Base-by-base conservation (phyloP, 2,797 vertebrate genomes). In the Artibeus jamaicensis region DNA sequence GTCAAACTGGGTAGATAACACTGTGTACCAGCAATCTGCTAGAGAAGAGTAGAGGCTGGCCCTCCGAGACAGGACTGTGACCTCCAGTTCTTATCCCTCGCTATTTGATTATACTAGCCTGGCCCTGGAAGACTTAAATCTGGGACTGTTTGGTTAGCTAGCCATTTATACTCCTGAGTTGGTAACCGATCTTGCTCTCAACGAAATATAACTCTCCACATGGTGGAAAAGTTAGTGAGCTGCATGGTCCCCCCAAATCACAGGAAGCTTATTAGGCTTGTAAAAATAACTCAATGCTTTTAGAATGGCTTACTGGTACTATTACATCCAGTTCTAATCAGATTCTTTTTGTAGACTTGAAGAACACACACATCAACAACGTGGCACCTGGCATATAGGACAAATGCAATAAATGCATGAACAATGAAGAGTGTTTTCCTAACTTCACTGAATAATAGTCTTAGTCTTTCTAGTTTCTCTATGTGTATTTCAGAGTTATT, bases 291-390 rank as follows among this genome's bases (percentile, higher is more conserved):
- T 84, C 48, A 50, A 50, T 8, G 19, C 18, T 96, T 91, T 74
- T 6, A 59, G 67, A 78, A 87, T 67, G 50, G 79, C 42, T 62
- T 74, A 22, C 26, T 57, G 39, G 42, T 78, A 81, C 42, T 39
- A 82, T 86, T 79, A 86, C 44, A 82, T 29, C 48, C 70, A 68
- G 68, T 93, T 89, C 83, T 93, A 89, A 94, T 86, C 68, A 88
- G 65, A 89, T 67, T n/a, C 15, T 86, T 95, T 34, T 55, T 34
- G 3, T 44, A 93, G 18, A 74, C 21, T 12, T 91, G 76, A 91
- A 86, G 55, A 89, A 86, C 9, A 65, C 18, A 93, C 1, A 77
- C 16, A 48, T 62, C 70, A 84, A 76, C 57, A 89, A 62, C 26
- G 44, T 24, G 77, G n/a, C 37, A 57, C 24, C 48, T 89, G 59